A percentile compares a stretch with the other conserved stretches of the same genome.
Conservation (phyloP, 1,140 invertebrate species). For the Chlorops oryzae region DNA sequence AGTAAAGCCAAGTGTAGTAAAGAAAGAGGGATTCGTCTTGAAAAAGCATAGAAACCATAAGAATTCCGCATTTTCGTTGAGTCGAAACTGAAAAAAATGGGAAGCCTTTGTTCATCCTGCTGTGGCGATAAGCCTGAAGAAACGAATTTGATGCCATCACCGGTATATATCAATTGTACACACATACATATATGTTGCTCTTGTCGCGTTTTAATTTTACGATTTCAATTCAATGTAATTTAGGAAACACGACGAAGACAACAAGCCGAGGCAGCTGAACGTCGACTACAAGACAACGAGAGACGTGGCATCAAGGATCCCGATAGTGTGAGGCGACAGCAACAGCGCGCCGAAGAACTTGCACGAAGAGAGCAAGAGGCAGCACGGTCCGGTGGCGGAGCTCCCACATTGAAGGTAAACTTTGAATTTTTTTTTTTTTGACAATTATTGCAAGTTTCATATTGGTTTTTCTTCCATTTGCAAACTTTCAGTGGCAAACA, state of each 20-base stretch:
- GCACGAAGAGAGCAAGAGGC: slow-evolving; percentile 33
- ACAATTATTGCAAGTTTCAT: not conserved
- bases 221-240: not conserved
- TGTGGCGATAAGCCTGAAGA: slow-evolving; percentile 31
- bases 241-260: slow-evolving; percentile 39
- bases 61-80: no score
- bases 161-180: slow-evolving; percentile 19
- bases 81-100: slow-evolving; percentile 21
- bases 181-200: not conserved
- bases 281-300: slow-evolving; percentile 36
- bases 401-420: slow-evolving; percentile 27
- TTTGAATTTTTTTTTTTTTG: not conserved
- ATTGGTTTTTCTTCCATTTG: slow-evolving; percentile 4
- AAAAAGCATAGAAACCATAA: no score
- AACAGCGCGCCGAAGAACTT: slow-evolving; percentile 26
- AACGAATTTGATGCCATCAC: slow-evolving; percentile 37
- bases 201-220: not conserved
- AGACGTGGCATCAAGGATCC: slow-evolving; percentile 37
- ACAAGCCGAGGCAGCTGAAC: slow-evolving; percentile 40
- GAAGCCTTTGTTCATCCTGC: slow-evolving; percentile 26
- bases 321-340: slow-evolving; percentile 35
- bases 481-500: slow-evolving; percentile 29
- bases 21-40: no score
- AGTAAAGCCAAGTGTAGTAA: no score
- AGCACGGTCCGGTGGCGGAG: slow-evolving; percentile 30